Percentiles rank a stretch among this genome's conserved stretches.
These are phyloP conservation scores for Athrips mouffetella DNA, from an alignment of 2,888 invertebrate genomes.

Conservation along the genomic window DNA sequence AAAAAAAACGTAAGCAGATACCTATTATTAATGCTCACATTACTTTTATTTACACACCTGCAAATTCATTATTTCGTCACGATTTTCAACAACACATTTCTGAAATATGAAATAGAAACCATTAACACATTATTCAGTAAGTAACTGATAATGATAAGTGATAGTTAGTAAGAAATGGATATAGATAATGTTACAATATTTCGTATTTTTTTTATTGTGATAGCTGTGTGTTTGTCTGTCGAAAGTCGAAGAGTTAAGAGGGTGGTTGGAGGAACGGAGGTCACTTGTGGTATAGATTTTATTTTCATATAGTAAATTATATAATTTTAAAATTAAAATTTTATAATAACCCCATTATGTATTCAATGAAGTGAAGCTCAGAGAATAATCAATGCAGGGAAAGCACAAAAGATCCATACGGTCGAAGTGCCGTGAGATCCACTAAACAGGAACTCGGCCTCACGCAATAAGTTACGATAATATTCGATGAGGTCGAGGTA, in stretches of 20 bases:
- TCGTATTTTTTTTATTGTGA: constrained; percentile 15
- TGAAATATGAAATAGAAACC: constrained; percentile 18
- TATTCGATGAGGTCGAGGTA: no score
- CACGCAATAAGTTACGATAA: no score
- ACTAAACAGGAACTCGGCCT: no score
- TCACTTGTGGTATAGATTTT: constrained; percentile 52
- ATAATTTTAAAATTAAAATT: no score
- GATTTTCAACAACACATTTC: constrained; percentile 36
- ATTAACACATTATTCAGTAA: constrained; percentile 13
- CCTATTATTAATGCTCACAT: constrained; percentile 7
- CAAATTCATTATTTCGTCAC: constrained; percentile 38
- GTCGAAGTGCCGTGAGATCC: no score
- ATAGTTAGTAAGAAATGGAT: constrained; percentile 12
- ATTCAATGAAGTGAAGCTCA: no score
- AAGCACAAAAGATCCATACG: no score
- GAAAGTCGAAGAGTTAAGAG: constrained; percentile 53
- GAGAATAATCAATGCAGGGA: no score
- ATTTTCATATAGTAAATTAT: background rate
- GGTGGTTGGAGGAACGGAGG: constrained; percentile 52
- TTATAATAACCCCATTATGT: no score
- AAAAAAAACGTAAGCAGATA: background rate
- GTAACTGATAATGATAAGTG: constrained; percentile 12
- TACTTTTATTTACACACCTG: constrained; percentile 15
- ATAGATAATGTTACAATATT: constrained; percentile 23
- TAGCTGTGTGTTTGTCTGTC: constrained; percentile 25